Evolutionary conservation across 1,140 invertebrate species (phyloP).

Genomic region (Drosophila lacertosa): DNA sequence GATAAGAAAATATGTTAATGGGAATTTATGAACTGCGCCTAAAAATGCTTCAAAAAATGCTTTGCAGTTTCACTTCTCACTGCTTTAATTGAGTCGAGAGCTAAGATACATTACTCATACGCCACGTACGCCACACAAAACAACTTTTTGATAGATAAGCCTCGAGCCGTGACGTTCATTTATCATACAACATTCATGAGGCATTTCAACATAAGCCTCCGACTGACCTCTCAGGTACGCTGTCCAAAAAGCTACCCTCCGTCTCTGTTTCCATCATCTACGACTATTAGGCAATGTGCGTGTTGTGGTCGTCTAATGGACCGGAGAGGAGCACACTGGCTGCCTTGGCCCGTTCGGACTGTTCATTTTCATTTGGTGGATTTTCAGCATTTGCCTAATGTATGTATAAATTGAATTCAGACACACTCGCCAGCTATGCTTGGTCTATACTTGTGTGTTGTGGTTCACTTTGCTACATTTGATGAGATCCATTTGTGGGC

Average conservation of each 20-base stretch:
- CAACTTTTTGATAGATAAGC: constrained; percentile 67
- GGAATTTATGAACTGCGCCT: constrained; percentile 26
- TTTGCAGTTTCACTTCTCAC: constrained; percentile 30
- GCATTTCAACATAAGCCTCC: constrained; percentile 58
- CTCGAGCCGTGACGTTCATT: constrained; percentile 74
- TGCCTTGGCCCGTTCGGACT: constrained; percentile 13
- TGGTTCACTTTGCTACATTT: neutral
- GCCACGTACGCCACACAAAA: constrained; percentile 63
- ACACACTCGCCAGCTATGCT: neutral
- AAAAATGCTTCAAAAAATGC: constrained; percentile 38
- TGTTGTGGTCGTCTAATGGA: constrained; percentile 48
- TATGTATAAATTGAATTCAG: constrained; percentile 74
- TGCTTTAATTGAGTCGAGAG: constrained; percentile 33
- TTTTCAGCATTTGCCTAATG: constrained; percentile 65
- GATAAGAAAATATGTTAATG: constrained; percentile 53
- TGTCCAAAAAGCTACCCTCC: neutral
- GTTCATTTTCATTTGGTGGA: constrained; percentile 48
- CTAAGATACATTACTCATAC: constrained; percentile 66
- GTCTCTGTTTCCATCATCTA: neutral
- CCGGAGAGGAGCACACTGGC: constrained; percentile 6
- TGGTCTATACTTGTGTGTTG: neutral
- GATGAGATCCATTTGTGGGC: neutral
- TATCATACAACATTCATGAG: constrained; percentile 80
- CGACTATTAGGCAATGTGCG: constrained; percentile 35
- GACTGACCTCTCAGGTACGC: constrained; percentile 54